Base-by-base conservation (phyloP, 2,888 invertebrate genomes). In the Halocaridina rubra region DNA sequence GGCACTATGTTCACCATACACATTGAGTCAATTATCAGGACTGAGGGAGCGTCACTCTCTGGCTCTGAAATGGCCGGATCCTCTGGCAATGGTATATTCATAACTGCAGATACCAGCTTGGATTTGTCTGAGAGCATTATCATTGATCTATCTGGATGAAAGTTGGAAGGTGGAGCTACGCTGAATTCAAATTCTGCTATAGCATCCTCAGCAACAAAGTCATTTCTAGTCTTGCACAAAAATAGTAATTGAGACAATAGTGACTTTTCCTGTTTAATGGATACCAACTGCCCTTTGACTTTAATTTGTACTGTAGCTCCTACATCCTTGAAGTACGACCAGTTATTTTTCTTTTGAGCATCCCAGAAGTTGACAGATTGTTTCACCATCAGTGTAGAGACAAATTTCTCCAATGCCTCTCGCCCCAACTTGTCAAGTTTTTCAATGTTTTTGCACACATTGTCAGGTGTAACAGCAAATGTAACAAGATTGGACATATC, bases 81-180 rank as follows among this genome's bases (percentile, higher is more conserved):
- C 39, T 39, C 39, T 39, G 39, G 39, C 24, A 24, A 75, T 33
- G 19, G 10, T 39, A 39, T 39, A 13, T 39, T 39, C 39, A 39
- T 39, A 75, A 71, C 30, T 3, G 71, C 29, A 13, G 71, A n/a
- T 71, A 71, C 71, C 71, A 71, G 8, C 10, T 29, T 29, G 16
- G 71, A 71, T 71, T 71, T 71, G 32, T 71, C 71, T 30, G 71
- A 30, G 30, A 71, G 71, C 71, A 71, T 71, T 30, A 30, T 71
- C 71, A 71, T 71, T 71, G 32, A 71, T 71, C 71, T 30, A 71
- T 71, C 71, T 30, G 71, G 71, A 71, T 71, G 71, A 29, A 71
- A 71, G 8, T 27, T 71, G 29, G 71, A 71, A 30, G 27, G 71
- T 30, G 71, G 71, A 71, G 71, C 71, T 10, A 29, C 71, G 30